A percentile compares a stretch with the other conserved stretches of the same genome.
phyloP scores from a whole-genome alignment of 2,113 vertebrate species.

The Rissa tridactyla region DNA sequence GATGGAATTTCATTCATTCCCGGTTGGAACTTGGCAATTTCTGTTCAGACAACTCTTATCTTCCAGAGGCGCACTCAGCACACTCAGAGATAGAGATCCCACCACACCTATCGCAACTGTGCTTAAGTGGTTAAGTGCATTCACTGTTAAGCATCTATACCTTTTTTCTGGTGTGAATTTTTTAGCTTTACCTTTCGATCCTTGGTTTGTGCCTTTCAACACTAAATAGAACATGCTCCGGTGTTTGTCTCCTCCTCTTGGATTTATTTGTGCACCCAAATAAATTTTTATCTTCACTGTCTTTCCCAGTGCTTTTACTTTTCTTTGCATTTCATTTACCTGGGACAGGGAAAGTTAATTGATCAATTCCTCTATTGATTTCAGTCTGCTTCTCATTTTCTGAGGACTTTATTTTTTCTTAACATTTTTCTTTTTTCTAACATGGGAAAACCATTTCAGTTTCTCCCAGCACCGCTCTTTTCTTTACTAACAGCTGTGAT shows the following conservation, averaged over 20 bases:
- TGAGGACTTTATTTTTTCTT: neutral
- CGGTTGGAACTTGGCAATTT: neutral
- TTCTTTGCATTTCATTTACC: neutral
- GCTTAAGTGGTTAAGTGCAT: neutral
- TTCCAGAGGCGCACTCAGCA: neutral
- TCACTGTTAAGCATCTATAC: neutral
- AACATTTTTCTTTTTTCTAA: neutral
- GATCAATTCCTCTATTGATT: neutral
- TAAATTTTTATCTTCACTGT: neutral
- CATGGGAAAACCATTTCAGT: neutral
- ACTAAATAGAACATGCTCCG: accelerated
- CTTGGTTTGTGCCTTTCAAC: neutral
- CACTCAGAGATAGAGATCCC: neutral
- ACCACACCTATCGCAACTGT: neutral
- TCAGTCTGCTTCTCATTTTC: neutral
- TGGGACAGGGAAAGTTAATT: neutral
- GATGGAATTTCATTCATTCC: slow-evolving; percentile 42
- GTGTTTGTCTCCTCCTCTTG: neutral
- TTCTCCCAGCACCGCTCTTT: neutral
- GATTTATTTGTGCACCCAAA: neutral
- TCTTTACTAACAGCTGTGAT: neutral
- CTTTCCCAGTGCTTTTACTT: neutral
- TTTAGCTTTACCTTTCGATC: neutral
- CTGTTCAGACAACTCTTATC: neutral
- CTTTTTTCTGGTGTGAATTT: neutral